phyloP scores from a whole-genome alignment of 2,888 invertebrate genomes.

The Lutraria lutraria region DNA sequence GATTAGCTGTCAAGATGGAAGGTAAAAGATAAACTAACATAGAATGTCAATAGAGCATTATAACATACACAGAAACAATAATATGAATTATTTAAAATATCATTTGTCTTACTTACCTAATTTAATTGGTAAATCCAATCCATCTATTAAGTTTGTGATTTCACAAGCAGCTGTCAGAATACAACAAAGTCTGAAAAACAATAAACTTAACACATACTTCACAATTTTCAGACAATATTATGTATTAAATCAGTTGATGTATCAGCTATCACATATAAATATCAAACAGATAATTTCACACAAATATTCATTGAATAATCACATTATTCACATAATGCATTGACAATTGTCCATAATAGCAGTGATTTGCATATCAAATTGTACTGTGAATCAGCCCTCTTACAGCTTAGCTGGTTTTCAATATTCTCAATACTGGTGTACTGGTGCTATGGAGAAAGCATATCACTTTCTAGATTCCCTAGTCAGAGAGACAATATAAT shows the following conservation, averaged over 20 bases:
- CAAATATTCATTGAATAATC: slow-evolving; percentile 19
- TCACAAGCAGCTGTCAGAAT: neutral
- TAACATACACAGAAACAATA: neutral
- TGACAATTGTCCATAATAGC: neutral
- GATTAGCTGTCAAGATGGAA: neutral
- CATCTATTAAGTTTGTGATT: neutral
- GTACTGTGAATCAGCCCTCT: neutral
- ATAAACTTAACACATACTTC: neutral
- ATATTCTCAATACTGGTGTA: neutral
- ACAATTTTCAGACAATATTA: slow-evolving; percentile 5
- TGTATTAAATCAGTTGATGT: neutral
- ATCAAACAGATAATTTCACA: slow-evolving; percentile 5
- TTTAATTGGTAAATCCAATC: neutral
- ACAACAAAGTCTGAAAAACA: neutral
- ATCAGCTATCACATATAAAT: neutral
- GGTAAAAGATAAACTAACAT: neutral
- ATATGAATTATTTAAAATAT: neutral
- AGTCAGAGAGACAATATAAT: neutral
- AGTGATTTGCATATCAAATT: slow-evolving; percentile 10
- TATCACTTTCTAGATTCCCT: neutral
- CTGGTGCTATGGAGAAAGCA: slow-evolving; percentile 5
- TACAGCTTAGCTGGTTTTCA: neutral
- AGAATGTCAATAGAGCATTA: neutral
- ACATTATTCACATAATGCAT: slow-evolving; percentile 10
- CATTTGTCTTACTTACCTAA: neutral